Conservation (phyloP, 92 coral and sea anemone species). For the Porites evermanni region DNA sequence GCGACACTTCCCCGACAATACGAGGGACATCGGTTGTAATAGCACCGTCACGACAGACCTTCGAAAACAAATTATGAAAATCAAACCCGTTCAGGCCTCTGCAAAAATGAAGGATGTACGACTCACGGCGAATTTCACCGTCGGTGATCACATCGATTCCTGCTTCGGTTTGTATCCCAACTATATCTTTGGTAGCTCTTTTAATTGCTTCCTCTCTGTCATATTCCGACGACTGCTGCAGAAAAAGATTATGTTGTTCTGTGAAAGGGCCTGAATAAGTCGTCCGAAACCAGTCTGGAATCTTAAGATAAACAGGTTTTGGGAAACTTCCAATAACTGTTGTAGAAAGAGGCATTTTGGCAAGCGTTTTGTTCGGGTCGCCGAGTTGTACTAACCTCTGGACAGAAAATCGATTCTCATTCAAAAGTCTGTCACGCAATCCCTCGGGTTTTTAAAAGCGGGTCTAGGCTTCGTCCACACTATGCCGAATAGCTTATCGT, state of each 20-base stretch:
- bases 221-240: constrained; percentile 12
- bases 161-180: constrained; percentile 62
- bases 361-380: neutral
- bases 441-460: too few species aligned
- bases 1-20: constrained; percentile 59
- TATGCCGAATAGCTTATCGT: too few species aligned
- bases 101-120: constrained; percentile 81
- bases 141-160: constrained; percentile 91
- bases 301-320: constrained; percentile 76
- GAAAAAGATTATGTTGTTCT: constrained; percentile 41
- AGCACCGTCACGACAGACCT: constrained; percentile 77
- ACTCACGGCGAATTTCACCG: constrained; percentile 87
- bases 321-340: constrained; percentile 91
- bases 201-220: constrained; percentile 51
- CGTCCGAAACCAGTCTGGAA: constrained; percentile 81
- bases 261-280: constrained; percentile 35
- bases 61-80: constrained; percentile 66
- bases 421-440: neutral
- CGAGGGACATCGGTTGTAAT: constrained; percentile 74
- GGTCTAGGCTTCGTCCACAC: too few species aligned
- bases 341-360: constrained; percentile 72
- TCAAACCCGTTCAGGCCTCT: constrained; percentile 84
- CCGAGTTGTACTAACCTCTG: neutral
- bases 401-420: neutral
- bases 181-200: constrained; percentile 72